Evolutionary conservation across 2,797 vertebrate species (phyloP), one percentile per base, ranked within the genome.

Genomic region (Pteronotus mesoamericanus): DNA sequence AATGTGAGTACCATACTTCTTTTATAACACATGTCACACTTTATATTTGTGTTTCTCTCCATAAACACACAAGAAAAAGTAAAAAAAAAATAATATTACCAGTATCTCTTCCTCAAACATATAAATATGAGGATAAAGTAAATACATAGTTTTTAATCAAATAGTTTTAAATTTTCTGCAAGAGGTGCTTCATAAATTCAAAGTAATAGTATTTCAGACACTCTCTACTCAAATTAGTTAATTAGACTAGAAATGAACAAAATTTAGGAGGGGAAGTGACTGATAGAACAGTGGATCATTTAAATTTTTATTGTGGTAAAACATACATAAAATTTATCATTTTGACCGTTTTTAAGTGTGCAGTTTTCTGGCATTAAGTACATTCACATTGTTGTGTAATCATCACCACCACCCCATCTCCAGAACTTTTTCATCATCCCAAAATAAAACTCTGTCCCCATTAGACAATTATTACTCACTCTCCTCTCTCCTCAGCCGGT

Each of bases 41-140:
- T 85, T 48, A 51, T 72, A 46, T 44, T 46, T 61, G 11, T 48
- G 10, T 83, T 86, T 18, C 51, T 18, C 48, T 68, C 46, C 37
- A 32, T 88, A 88, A 82, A 46, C 48, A 85, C 29, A 53, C 11
- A 66, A 46, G 34, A 74, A 71, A 82, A 42, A n/a, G n/a, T n/a
- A n/a, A n/a, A 37, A n/a, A 88, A 88, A n/a, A 88, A 80, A 39
- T 37, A 59, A 42, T n/a, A 74, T 32, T 72, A 34, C 9, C 29
- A 74, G 8, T 44, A 34, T 44, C 39, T 78, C 48, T 29, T 71
- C 34, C 37, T 86, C 29, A n/a, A 53, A 66, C 55, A 84, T 57
- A 68, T 44, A 86, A 74, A 91, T 91, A n/a, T n/a, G n/a, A 86
- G n/a, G 24, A 77, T 75, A 89, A 94, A 89, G 84, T 57, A 66